A percentile compares a stretch with the other conserved stretches of the same genome.
Evolutionary conservation across 2,797 vertebrate genomes (phyloP).

Genomic region (Melopsittacus undulatus): DNA sequence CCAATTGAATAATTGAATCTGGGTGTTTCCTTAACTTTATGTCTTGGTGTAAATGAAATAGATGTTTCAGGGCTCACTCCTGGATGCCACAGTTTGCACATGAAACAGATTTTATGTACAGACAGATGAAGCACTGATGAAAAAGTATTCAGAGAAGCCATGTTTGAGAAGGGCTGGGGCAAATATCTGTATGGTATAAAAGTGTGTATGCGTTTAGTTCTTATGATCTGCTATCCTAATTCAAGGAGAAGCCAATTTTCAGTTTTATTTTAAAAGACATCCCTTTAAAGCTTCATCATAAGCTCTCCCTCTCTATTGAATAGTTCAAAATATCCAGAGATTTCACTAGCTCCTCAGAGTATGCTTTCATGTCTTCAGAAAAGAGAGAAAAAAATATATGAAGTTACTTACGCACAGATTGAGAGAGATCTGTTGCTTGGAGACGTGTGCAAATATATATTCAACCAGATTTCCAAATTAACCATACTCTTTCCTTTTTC

Average conservation of each 20-base stretch:
- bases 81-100: background rate
- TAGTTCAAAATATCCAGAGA: background rate
- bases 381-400: background rate
- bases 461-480: background rate
- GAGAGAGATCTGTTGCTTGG: conserved; percentile 43
- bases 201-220: background rate
- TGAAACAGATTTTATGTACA: background rate
- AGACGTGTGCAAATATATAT: background rate
- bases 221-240: conserved; percentile 50
- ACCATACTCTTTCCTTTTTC: background rate
- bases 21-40: background rate
- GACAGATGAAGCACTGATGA: conserved; percentile 2
- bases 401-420: conserved; percentile 13
- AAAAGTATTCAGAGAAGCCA: background rate
- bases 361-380: background rate
- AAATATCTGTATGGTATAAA: background rate
- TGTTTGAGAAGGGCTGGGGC: background rate
- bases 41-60: conserved; percentile 8
- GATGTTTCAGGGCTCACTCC: background rate
- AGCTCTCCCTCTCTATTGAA: background rate
- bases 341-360: conserved; percentile 9
- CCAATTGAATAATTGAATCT: conserved; percentile 8
- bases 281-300: conserved; percentile 15
- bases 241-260: background rate
- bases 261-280: conserved; percentile 16